phyloP scores from a whole-genome alignment of 2,113 vertebrate genomes.

The Hemichromis elongatus region DNA sequence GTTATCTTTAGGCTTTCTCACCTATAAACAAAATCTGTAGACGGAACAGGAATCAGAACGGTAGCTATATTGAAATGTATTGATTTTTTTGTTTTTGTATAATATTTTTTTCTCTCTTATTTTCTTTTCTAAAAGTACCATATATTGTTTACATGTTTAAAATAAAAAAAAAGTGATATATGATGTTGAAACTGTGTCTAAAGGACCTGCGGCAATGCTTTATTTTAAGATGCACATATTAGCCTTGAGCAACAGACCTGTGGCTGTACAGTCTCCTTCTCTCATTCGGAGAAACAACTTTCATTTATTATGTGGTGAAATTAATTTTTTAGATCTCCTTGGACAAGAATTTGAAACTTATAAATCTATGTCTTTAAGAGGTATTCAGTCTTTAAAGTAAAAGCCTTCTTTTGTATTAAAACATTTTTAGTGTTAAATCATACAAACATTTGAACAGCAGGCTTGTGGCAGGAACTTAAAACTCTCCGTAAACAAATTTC shows the following conservation, averaged over 20 bases:
- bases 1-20: neutral
- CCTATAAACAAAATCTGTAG: neutral
- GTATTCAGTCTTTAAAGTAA: neutral
- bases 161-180: neutral
- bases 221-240: slow-evolving; percentile 4
- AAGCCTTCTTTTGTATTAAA: neutral
- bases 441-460: neutral
- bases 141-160: too few species aligned
- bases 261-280: neutral
- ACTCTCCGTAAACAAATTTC: neutral
- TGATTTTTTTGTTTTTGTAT: too few species aligned
- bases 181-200: neutral
- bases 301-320: neutral
- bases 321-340: neutral
- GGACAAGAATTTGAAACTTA: neutral
- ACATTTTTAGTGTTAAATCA: neutral
- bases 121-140: too few species aligned
- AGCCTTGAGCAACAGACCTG: neutral
- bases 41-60: too few species aligned
- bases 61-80: too few species aligned
- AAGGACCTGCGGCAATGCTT: neutral
- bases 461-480: neutral
- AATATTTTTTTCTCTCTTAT: too few species aligned
- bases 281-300: neutral
- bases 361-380: neutral